Evolutionary conservation across 1,140 invertebrate species (phyloP).

Genomic region (Drosophila tristis): DNA sequence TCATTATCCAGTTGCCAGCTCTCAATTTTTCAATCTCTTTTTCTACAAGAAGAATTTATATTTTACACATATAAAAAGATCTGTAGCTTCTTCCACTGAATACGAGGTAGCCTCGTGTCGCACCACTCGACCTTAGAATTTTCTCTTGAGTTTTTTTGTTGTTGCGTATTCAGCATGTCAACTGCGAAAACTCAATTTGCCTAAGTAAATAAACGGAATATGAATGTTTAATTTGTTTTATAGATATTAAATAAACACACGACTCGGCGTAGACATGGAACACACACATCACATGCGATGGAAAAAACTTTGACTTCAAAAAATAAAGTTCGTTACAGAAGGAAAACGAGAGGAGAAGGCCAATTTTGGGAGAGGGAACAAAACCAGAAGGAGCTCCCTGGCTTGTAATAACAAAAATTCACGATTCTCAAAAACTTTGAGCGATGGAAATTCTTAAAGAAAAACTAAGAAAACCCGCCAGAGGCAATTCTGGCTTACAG

Average conservation of each 20-base stretch:
- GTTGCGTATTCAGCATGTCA: constrained; percentile 71
- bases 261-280: constrained; percentile 33
- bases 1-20: no score
- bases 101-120: no score
- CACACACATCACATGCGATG: no score
- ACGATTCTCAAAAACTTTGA: constrained; percentile 49
- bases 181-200: constrained; percentile 80
- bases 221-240: constrained; percentile 82
- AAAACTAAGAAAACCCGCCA: constrained; percentile 1
- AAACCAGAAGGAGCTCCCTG: background rate
- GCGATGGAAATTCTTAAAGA: constrained; percentile 18
- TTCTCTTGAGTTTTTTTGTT: constrained; percentile 21
- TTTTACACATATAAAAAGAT: no score
- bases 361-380: constrained; percentile 34
- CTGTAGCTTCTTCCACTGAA: no score
- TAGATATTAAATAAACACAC: constrained; percentile 81
- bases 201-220: constrained; percentile 82
- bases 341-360: constrained; percentile 29
- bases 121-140: no score
- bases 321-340: constrained; percentile 32
- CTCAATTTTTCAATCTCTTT: no score
- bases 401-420: constrained; percentile 63
- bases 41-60: no score
- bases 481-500: constrained; percentile 14
- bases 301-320: constrained; percentile 51